Conservation (phyloP, 2,888 invertebrate species). For the Chloroclystis v-ata region DNA sequence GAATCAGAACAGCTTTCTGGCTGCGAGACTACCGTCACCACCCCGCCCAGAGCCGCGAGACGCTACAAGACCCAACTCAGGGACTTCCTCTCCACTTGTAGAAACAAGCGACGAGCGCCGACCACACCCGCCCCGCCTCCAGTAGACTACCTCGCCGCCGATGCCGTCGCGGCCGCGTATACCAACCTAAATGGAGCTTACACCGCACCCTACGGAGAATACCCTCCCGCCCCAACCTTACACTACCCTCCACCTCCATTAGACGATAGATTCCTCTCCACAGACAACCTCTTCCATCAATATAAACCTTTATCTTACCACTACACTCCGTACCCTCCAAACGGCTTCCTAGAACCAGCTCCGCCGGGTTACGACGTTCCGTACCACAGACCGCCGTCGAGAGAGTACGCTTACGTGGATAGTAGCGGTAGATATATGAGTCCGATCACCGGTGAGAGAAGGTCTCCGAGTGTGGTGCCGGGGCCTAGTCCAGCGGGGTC, state of each 20-base stretch:
- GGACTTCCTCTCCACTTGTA: slow-evolving; percentile 94
- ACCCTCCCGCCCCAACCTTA: slow-evolving; percentile 83
- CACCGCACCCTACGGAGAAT: slow-evolving; percentile 86
- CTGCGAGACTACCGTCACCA: slow-evolving; percentile 80
- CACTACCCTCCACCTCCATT: slow-evolving; percentile 82
- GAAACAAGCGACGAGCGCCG: slow-evolving; percentile 85
- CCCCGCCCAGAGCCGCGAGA: slow-evolving; percentile 88
- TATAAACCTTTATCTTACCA: slow-evolving; percentile 93
- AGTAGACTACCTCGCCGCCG: slow-evolving; percentile 83
- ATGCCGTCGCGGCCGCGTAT: slow-evolving; percentile 87
- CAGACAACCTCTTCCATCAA: slow-evolving; percentile 93
- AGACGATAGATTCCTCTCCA: slow-evolving; percentile 85
- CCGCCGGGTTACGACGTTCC: slow-evolving; percentile 79
- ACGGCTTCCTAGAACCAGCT: slow-evolving; percentile 89
- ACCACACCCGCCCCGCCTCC: slow-evolving; percentile 80
- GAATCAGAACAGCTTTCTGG: slow-evolving; percentile 87
- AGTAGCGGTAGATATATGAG: slow-evolving; percentile 78
- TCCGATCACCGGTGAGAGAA: slow-evolving; percentile 80
- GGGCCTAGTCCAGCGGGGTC: slow-evolving; percentile 70
- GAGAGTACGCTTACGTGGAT: slow-evolving; percentile 79
- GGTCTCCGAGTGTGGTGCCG: slow-evolving; percentile 79
- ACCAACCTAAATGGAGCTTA: slow-evolving; percentile 88
- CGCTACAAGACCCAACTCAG: slow-evolving; percentile 95
- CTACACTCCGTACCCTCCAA: slow-evolving; percentile 85
- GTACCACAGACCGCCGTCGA: slow-evolving; percentile 80